Conservation (phyloP, 2,888 invertebrate genomes). For the Caprella mutica region DNA sequence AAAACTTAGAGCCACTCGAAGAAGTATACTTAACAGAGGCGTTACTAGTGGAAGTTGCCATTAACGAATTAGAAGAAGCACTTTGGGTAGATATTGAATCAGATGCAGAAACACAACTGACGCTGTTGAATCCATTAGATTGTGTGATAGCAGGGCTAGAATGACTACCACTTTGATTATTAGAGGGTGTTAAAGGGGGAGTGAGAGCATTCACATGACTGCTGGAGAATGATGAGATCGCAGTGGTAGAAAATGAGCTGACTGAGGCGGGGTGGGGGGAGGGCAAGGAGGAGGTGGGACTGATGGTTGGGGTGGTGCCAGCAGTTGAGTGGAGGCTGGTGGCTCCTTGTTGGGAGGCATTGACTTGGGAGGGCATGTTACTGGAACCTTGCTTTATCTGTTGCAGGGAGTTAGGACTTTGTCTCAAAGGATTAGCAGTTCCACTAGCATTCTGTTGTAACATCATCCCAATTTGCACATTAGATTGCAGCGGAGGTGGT, state of each 20-base stretch:
- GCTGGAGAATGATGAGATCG: not conserved
- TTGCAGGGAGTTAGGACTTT: not conserved
- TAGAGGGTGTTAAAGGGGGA: slow-evolving; percentile 8
- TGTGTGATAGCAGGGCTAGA: too few relatives aligned
- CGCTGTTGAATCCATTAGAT: not conserved
- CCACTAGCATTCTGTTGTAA: not conserved
- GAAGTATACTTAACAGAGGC: not conserved
- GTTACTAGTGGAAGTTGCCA: not conserved
- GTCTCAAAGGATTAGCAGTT: not conserved
- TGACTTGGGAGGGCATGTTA: not conserved
- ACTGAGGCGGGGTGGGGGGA: slow-evolving; percentile 3
- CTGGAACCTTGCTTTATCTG: not conserved
- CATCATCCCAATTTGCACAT: not conserved
- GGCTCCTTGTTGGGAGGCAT: not conserved
- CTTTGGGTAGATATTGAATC: not conserved
- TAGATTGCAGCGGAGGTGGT: slow-evolving; percentile 17
- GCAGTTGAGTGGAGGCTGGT: not conserved
- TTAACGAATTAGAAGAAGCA: not conserved
- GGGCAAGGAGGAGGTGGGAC: slow-evolving; percentile 5
- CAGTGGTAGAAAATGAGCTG: not conserved
- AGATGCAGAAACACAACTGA: not conserved
- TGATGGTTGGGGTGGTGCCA: not conserved
- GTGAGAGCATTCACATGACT: slow-evolving; percentile 7
- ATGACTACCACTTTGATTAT: not conserved
- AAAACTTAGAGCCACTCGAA: not conserved